A percentile compares a stretch with the other conserved stretches of the same genome.
These are phyloP conservation scores for Ophion costatus DNA, from an alignment of 2,888 invertebrate genomes.

Conservation along the genomic window DNA sequence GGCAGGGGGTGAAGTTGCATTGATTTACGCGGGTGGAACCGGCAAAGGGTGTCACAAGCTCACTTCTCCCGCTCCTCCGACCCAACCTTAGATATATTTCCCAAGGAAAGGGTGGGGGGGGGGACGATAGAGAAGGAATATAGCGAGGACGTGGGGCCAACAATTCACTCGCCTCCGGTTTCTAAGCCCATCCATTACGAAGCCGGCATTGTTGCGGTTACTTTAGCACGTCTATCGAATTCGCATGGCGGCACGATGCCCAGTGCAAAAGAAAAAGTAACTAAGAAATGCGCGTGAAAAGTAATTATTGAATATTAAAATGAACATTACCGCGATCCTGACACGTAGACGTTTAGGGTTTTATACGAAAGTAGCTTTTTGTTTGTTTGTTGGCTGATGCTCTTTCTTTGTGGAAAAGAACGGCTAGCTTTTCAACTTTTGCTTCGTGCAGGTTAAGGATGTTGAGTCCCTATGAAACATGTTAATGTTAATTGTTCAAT, in stretches of 20 bases:
- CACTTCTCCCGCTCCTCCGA: conserved; percentile 52
- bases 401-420: too few relatives aligned
- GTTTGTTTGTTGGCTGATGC: too few relatives aligned
- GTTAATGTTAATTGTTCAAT: too few relatives aligned
- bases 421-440: too few relatives aligned
- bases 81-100: conserved; percentile 48
- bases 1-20: conserved; percentile 75
- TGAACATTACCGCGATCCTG: not conserved
- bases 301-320: not conserved
- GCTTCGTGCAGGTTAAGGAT: too few relatives aligned
- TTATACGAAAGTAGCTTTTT: too few relatives aligned
- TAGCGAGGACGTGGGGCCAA: conserved; percentile 79
- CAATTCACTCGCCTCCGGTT: conserved; percentile 83
- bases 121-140: conserved; percentile 48
- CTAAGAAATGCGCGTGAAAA: not conserved
- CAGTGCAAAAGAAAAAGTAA: conserved; percentile 30
- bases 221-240: conserved; percentile 76
- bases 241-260: conserved; percentile 64
- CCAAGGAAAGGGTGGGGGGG: conserved; percentile 39
- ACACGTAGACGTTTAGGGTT: too few relatives aligned
- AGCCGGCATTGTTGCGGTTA: conserved; percentile 81
- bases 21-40: conserved; percentile 80
- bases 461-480: too few relatives aligned
- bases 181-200: conserved; percentile 81
- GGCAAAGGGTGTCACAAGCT: conserved; percentile 79